Base-by-base conservation (phyloP, 2,888 invertebrate species). In the Drosophila helvetica region DNA sequence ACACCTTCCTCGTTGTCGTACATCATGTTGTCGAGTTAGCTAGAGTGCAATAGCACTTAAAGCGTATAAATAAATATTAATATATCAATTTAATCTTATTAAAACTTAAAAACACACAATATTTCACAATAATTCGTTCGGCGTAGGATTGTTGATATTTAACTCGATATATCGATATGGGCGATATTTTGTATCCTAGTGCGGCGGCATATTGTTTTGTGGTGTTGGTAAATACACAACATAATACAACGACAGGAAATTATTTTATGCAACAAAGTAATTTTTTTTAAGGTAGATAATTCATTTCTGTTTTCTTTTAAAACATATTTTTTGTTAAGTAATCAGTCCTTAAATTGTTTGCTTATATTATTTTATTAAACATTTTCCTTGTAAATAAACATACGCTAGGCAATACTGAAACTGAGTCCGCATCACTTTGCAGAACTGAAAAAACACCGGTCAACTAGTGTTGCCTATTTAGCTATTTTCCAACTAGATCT, bases 1-100 rank as follows among this genome's bases (percentile, higher is more conserved):
- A 74, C 84, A 92, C 92, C 92, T 80, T 92, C 92, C 61, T 91
- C 92, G 53, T 92, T 91, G 46, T 92, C 92, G 88, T 92, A 92
- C 91, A 92, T 89, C 85, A 89, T 91, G 42, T 75, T 88, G 66
- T 4, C 17, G 47, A 45, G 22, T 57, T 60, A 57, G 59, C 68
- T 38, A 22, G 42, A 50, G 52, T 71, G 73, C 73, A 5, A 3
- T 9, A 42, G 79, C 75, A 80, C 77, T 64, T 62, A 9, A 33
- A 57, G 61, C 47, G 15, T 55, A 3, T 9, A n/a, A 54, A 25
- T 2, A 50, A 45, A 19, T 22, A 22, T 18, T 22, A 27, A 33
- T 61, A 17, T 10, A 1, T 17, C 4, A 33, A 6, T 56, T 19
- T 19, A 30, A 9, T 18, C 33, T 33, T 9, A 43, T 50, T 33